These are phyloP conservation scores for Microchrysa polita DNA, from an alignment of 2,888 invertebrate genomes.

Conservation along the genomic window DNA sequence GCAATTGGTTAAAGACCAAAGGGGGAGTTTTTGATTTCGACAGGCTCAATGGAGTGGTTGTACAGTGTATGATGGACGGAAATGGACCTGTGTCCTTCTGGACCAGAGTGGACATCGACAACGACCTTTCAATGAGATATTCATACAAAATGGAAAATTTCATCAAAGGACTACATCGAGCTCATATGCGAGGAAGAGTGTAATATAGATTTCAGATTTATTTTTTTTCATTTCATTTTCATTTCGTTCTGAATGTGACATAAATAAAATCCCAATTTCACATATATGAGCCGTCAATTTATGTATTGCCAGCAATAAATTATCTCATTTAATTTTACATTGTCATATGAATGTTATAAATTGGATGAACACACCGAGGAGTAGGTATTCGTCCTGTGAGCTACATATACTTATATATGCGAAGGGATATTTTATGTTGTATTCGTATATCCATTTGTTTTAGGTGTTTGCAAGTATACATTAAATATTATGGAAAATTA, in stretches of 20 bases:
- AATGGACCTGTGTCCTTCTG: slow-evolving; percentile 3
- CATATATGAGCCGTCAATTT: slow-evolving; percentile 50
- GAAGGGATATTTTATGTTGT: slow-evolving; percentile 5
- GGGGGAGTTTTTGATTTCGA: slow-evolving; percentile 6
- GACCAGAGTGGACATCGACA: neutral
- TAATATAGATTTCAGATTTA: slow-evolving; percentile 36
- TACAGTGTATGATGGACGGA: slow-evolving; percentile 1
- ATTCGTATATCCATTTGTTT: neutral
- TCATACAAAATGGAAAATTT: slow-evolving; percentile 31
- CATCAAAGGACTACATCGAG: slow-evolving; percentile 31
- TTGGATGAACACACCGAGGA: slow-evolving; percentile 20
- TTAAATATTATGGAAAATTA: slow-evolving; percentile 19
- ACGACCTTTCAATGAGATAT: neutral
- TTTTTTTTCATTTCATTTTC: slow-evolving; percentile 38
- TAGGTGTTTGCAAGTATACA: slow-evolving; percentile 2
- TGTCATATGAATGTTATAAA: slow-evolving; percentile 46
- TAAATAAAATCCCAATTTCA: slow-evolving; percentile 51
- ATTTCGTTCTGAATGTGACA: slow-evolving; percentile 38
- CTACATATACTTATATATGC: neutral
- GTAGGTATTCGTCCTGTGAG: neutral
- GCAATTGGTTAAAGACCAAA: neutral
- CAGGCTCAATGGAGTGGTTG: neutral
- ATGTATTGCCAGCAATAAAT: slow-evolving; percentile 49
- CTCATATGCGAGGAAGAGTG: neutral
- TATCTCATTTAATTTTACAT: slow-evolving; percentile 50